phyloP scores from a whole-genome alignment of 2,888 invertebrate genomes.

The Quadroppia sp. region DNA sequence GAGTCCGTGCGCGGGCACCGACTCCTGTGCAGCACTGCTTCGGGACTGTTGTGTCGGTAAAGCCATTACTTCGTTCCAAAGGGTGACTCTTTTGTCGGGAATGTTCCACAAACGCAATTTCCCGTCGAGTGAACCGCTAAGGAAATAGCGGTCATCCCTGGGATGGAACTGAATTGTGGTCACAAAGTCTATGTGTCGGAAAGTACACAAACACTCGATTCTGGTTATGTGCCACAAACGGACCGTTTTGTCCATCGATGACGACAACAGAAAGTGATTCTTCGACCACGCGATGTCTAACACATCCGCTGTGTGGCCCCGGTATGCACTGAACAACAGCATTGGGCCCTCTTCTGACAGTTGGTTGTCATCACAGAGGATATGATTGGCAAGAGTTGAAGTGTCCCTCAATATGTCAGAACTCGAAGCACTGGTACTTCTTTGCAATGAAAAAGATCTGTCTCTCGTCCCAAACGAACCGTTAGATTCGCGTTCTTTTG shows the following conservation, averaged over 20 bases:
- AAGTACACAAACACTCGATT: slow-evolving; percentile 95
- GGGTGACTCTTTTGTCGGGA: slow-evolving; percentile 96
- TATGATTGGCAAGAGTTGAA: slow-evolving; percentile 29
- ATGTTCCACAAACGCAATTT: slow-evolving; percentile 99
- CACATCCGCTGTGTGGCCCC: slow-evolving; percentile 92
- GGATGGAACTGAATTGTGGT: slow-evolving; percentile 99
- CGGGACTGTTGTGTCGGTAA: slow-evolving; percentile 82
- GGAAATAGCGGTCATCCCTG: slow-evolving; percentile 72
- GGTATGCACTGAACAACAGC: slow-evolving; percentile 72
- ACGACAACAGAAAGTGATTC: slow-evolving; percentile 94
- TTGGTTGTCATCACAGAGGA: slow-evolving; percentile 41
- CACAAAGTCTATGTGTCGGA: slow-evolving; percentile 98
- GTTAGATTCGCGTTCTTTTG: slow-evolving; percentile 43
- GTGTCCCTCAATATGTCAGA: slow-evolving; percentile 5
- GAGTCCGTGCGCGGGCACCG: slow-evolving; percentile 54
- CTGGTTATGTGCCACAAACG: slow-evolving; percentile 95
- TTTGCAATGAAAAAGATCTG: slow-evolving; percentile 30
- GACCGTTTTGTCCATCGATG: slow-evolving; percentile 98
- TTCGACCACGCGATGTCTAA: slow-evolving; percentile 98
- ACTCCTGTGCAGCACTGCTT: slow-evolving; percentile 14
- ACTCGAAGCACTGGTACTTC: slow-evolving; percentile 28
- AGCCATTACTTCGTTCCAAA: slow-evolving; percentile 77
- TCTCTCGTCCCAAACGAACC: slow-evolving; percentile 37
- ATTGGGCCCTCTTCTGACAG: slow-evolving; percentile 43
- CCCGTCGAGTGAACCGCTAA: slow-evolving; percentile 95